A percentile compares a stretch with the other conserved stretches of the same genome.
Conservation (phyloP, 2,888 invertebrate species). For the Polydrusus cervinus region DNA sequence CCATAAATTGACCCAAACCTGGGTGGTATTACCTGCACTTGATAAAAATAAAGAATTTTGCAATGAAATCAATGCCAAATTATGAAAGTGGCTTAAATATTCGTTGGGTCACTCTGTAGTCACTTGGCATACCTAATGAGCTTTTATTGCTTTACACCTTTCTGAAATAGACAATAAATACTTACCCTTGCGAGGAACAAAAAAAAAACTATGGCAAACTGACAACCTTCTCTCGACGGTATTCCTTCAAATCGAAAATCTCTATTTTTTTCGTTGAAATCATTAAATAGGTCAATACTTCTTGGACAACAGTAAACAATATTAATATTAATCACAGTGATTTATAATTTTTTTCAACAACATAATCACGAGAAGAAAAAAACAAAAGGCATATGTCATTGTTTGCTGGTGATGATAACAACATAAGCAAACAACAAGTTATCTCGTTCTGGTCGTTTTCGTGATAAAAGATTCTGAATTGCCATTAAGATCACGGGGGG, state of each 20-base stretch:
- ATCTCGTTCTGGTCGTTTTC: not conserved
- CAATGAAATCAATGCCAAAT: too few relatives aligned
- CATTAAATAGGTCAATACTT: constrained; percentile 41
- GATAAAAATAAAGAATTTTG: too few relatives aligned
- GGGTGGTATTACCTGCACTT: too few relatives aligned
- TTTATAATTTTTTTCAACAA: constrained; percentile 6
- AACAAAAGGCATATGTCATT: constrained; percentile 34
- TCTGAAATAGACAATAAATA: too few relatives aligned
- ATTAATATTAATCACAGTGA: not conserved
- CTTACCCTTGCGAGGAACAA: not conserved
- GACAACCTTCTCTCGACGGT: not conserved
- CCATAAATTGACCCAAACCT: too few relatives aligned
- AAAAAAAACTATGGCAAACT: not conserved
- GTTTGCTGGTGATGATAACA: constrained; percentile 37
- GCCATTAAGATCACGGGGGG: constrained; percentile 29
- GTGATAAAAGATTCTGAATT: constrained; percentile 19
- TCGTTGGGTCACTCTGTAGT: too few relatives aligned
- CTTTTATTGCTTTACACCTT: too few relatives aligned
- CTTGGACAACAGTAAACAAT: not conserved
- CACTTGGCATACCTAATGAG: too few relatives aligned
- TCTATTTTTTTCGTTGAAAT: not conserved
- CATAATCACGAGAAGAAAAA: constrained; percentile 25
- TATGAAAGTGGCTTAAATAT: too few relatives aligned
- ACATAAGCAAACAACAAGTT: constrained; percentile 21
- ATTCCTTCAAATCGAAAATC: not conserved